Percentiles rank a stretch among this genome's conserved stretches.
phyloP scores from a whole-genome alignment of 2,888 invertebrate genomes.

The Temnothorax unifasciatus region DNA sequence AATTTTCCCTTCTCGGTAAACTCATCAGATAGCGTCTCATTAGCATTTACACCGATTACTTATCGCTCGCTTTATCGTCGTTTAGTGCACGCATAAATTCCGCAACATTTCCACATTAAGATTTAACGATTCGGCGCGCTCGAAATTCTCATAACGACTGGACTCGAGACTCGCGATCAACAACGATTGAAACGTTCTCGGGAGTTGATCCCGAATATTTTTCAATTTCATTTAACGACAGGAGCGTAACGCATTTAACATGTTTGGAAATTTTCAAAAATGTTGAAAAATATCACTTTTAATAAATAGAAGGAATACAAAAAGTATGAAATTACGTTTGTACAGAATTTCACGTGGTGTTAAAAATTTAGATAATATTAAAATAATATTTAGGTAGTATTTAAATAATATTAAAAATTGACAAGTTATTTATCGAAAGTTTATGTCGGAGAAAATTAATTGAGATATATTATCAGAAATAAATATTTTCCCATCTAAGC shows the following conservation, averaged over 20 bases:
- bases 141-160: slow-evolving; percentile 16
- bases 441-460: too few species aligned
- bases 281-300: neutral
- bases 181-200: neutral
- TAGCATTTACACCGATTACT: slow-evolving; percentile 62
- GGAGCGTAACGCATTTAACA: too few species aligned
- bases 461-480: too few species aligned
- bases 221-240: neutral
- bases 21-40: slow-evolving; percentile 53
- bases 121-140: slow-evolving; percentile 14
- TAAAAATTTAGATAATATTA: too few species aligned
- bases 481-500: too few species aligned
- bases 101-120: slow-evolving; percentile 17
- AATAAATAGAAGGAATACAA: too few species aligned
- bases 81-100: slow-evolving; percentile 43
- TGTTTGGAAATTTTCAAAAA: neutral
- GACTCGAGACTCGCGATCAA: neutral
- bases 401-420: too few species aligned
- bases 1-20: slow-evolving; percentile 40
- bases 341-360: too few species aligned
- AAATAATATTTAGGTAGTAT: too few species aligned
- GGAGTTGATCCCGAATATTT: neutral
- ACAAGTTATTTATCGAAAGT: too few species aligned
- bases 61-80: slow-evolving; percentile 49
- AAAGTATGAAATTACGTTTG: too few species aligned